These are phyloP conservation scores for Caenorhabditis sp. DNA, from an alignment of 2,888 invertebrate genomes.

Conservation along the genomic window DNA sequence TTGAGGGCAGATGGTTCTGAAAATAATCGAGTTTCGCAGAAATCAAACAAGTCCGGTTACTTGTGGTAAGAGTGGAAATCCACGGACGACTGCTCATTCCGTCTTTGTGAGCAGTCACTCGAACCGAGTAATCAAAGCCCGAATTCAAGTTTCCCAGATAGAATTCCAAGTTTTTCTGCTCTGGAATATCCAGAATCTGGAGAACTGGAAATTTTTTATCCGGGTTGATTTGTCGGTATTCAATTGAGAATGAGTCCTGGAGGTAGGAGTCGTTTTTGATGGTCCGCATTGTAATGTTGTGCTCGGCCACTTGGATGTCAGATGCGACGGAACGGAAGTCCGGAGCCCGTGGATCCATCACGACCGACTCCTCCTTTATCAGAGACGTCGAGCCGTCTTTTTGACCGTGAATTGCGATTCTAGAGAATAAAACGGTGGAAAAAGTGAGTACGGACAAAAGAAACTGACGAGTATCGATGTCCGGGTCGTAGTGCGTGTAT, in stretches of 20 bases:
- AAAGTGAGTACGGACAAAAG: not conserved
- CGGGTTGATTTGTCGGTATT: slow-evolving; percentile 76
- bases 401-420: slow-evolving; percentile 74
- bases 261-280: slow-evolving; percentile 72
- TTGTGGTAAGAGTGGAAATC: slow-evolving; percentile 74
- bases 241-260: slow-evolving; percentile 70
- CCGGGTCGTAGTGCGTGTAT: slow-evolving; percentile 75
- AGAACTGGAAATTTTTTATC: slow-evolving; percentile 74
- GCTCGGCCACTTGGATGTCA: slow-evolving; percentile 67
- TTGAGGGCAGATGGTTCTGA: slow-evolving; percentile 59
- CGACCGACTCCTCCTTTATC: slow-evolving; percentile 75
- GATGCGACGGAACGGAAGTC: slow-evolving; percentile 63
- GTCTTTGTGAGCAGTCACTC: slow-evolving; percentile 72
- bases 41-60: slow-evolving; percentile 68
- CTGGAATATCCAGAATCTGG: slow-evolving; percentile 75
- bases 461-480: slow-evolving; percentile 70
- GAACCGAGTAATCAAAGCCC: slow-evolving; percentile 75
- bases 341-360: slow-evolving; percentile 74
- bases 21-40: not conserved
- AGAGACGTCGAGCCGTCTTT: slow-evolving; percentile 67
- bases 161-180: slow-evolving; percentile 75
- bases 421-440: slow-evolving; percentile 32
- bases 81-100: slow-evolving; percentile 75
- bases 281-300: slow-evolving; percentile 75
- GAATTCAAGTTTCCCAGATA: slow-evolving; percentile 76